Base-by-base conservation (phyloP, 2,113 vertebrate genomes). In the Copsychus sechellarum region DNA sequence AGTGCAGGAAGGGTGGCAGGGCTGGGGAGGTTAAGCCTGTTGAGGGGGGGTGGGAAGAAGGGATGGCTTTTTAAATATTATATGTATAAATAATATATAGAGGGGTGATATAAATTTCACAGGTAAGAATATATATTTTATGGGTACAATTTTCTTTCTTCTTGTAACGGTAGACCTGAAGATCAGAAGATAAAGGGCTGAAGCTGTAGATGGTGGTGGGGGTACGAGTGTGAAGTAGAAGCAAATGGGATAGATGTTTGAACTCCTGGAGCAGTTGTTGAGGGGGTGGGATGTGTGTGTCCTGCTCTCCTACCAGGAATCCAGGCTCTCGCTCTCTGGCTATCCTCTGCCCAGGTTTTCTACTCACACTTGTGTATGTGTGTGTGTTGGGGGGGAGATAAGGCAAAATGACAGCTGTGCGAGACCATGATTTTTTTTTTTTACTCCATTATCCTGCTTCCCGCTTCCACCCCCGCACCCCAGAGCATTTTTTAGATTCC, bases 361-460 rank as follows among this genome's bases (percentile, higher is more conserved):
- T 70, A 12, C 23, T 18, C 92, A 56, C 87, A 72, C 84, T 93
- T 91, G 54, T 80, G 57, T 38, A 14, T 79, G 40, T 28, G 2
- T 64, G 48, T 84, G 22, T 67, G 50, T 26, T 50, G 73, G 70
- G 38, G 89, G 78, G 53, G 66, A 93, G 88, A 96, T 94, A 95
- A 94, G 82, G 51, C 91, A 61, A 77, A 90, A 92, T 88, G 92
- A 96, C 95, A 97, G 96, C 95, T 97, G 96, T 94, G 72, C 0
- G 6, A 92, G 94, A 73, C 96, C 60, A 2, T 92, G 96, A 94
- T 93, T 96, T 96, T 94, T 74, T 95, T n/a, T 95, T 95, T 97
- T 90, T 76, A 74, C 86, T 96, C 92, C 56, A 95, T 94, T 96
- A 92, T 94, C 65, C 95, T 47, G 64, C 74, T 81, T 90, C 80